Evolutionary conservation across 1,140 invertebrate genomes (phyloP), one percentile per base, ranked within the genome.

Genomic region (Caerostris darwini): DNA sequence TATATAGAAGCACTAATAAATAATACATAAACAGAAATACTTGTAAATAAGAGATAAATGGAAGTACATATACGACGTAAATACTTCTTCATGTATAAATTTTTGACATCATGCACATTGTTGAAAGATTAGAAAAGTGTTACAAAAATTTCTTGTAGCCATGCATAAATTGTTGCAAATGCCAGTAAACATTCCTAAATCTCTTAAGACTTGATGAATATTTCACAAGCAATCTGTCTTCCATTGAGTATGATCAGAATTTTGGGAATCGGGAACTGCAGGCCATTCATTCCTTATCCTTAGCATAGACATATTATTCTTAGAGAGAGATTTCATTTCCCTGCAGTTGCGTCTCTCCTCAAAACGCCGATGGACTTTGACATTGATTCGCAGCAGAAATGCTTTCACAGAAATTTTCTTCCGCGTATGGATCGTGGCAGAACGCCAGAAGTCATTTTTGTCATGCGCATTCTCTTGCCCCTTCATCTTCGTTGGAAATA

Each of bases 321-420:
- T 17, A 77, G 71, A 34, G 61, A 7, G 61, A 77, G n/a, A 53
- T 77, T 77, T 77, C n/a, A 77, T 77, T 77, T 77, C 71, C 71
- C 71, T 53, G 19, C 19, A 10, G 71, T 53, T 77, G 50, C 50
- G 8, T 53, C 19, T 57, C 82, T 58, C 54, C 54, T 83, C 17
- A 87, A 61, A 64, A 61, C 59, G 58, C n/a, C 57, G 50, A 87
- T 87, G 57, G 57, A 64, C 56, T 87, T 87, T 87, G 85, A 87
- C 85, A 64, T 87, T 87, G 85, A 87, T 87, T 87, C 85, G 34
- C 8, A 61, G 34, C 6, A 34, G 85, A 64, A 87, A 87, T 87
- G 85, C 85, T 87, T 87, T 64, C 34, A 12, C 59, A 58, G 50
- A 50, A 87, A 87, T 87, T 83, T 87, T 87, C 85, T 87, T 64